Base-by-base conservation (phyloP, 23 tunicate species). In the Halocynthia roretzi region DNA sequence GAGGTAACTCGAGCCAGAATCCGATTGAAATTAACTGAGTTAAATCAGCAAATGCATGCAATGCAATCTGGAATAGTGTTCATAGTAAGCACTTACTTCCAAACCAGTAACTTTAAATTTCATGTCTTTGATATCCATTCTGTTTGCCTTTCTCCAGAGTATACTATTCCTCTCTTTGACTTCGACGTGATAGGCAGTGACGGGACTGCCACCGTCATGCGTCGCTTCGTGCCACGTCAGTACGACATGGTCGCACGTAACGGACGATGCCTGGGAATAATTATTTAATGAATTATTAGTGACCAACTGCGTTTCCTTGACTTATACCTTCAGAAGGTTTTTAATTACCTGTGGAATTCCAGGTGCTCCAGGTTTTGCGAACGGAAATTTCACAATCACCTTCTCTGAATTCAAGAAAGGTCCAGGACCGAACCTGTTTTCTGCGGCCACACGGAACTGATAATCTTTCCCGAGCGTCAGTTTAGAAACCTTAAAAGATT, bases 401-500 rank as follows among this genome's bases (percentile, higher is more conserved):
- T 82, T 87, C 52, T 88, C 88, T 21, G 93, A 82, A 6, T 52
- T 40, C 14, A 85, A 84, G 65, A 76, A 94, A 10, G 82, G 87
- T 23, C 95, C 90, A 19, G 73, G 65, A 14, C 99, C 99, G 31
- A 77, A 85, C 57, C 99, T 56, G 72, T 94, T 94, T 52, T 85
- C 99, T 22, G 96, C 99, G 57, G 99, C 90, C 0, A 87, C 91
- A 18, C 99, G 85, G 80, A 94, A 88, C 55, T 82, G 90, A 64
- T 94, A 94, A 71, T 84, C 95, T 68, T 84, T 88, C 51, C 87
- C 85, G 9, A 88, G 54, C 0, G 74, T 71, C 10, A 94, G 89
- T 60, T 86, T 88, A 23, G 62, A 23, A 51, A 80, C 53, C 76
- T 80, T 20, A 11, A 70, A 10, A 50, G 5, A 68, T 51, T 23